A percentile compares a stretch with the other conserved stretches of the same genome.
phyloP scores from a whole-genome alignment of 2,888 invertebrate genomes.

The Pseudeuparius sepicola region DNA sequence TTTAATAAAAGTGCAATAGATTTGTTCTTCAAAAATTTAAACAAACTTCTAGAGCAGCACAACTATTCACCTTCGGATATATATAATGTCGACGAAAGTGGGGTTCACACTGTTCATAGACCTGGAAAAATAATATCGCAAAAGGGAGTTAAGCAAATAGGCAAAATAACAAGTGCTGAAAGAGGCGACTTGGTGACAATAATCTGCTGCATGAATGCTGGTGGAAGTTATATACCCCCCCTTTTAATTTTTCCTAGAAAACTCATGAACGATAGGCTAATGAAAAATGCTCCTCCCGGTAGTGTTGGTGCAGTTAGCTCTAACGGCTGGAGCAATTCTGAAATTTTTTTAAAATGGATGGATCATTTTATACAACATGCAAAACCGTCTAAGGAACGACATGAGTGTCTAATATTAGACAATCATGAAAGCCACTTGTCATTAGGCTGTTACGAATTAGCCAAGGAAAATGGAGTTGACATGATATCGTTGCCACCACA shows the following conservation, averaged over 20 bases:
- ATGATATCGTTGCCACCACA: conserved; percentile 10
- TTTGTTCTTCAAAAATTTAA: conserved; percentile 4
- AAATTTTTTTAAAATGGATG: conserved; percentile 16
- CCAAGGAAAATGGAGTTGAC: conserved; percentile 11
- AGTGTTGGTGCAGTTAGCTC: conserved; percentile 8
- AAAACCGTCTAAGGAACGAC: conserved; percentile 10
- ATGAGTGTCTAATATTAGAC: conserved; percentile 12
- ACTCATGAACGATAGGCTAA: conserved; percentile 12
- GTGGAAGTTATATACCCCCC: conserved; percentile 11
- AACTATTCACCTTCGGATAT: too few species aligned
- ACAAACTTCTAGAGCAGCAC: too few species aligned
- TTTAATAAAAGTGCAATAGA: conserved; percentile 7
- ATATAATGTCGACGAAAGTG: conserved; percentile 11
- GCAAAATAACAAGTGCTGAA: conserved; percentile 12
- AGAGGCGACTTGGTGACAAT: conserved; percentile 3
- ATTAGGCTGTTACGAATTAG: conserved; percentile 7
- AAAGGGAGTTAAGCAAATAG: conserved; percentile 9
- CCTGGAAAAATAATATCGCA: conserved; percentile 7
- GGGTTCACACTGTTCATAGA: conserved; percentile 12
- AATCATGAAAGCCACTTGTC: conserved; percentile 14
- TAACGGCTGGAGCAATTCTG: conserved; percentile 17
- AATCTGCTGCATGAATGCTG: conserved; percentile 10
- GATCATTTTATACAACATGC: too few species aligned
- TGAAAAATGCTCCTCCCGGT: conserved; percentile 16
- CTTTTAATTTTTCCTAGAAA: too few species aligned